Evolutionary conservation across 2,888 invertebrate genomes (phyloP).

Genomic region (Sinodicranocentrus sp.): DNA sequence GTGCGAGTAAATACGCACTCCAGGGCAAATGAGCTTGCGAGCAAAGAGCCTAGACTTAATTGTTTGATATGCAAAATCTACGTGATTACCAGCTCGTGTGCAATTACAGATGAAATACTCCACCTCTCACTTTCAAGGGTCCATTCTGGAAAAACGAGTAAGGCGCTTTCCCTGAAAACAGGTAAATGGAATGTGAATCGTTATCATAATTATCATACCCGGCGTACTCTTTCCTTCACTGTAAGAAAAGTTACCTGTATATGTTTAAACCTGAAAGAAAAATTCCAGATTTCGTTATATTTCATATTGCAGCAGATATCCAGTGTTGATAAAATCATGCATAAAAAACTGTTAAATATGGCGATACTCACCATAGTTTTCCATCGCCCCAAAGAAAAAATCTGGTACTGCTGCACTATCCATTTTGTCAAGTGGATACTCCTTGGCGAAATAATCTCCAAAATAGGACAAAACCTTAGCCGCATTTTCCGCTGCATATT

Average conservation of each 20-base stretch:
- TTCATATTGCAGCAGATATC: no score
- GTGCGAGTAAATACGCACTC: no score
- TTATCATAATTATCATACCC: no score
- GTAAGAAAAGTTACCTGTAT: conserved; percentile 62
- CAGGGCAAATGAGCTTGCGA: no score
- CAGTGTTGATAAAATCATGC: neutral
- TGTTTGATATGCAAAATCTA: no score
- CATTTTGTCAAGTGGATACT: conserved; percentile 69
- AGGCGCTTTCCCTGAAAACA: conserved; percentile 61
- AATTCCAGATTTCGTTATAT: no score
- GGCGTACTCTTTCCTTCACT: no score
- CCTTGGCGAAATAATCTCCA: conserved; percentile 41
- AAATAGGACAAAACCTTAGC: conserved; percentile 60
- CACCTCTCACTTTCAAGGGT: conserved; percentile 71
- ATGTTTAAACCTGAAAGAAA: conserved; percentile 65
- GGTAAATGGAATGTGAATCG: neutral
- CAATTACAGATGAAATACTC: conserved; percentile 64
- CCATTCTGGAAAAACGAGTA: conserved; percentile 68
- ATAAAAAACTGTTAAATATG: neutral
- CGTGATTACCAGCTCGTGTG: conserved; percentile 73
- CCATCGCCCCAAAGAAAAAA: conserved; percentile 68
- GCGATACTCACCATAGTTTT: conserved; percentile 65
- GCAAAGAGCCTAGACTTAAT: neutral
- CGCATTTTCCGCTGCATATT: conserved; percentile 67
- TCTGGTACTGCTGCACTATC: conserved; percentile 71